phyloP scores from a whole-genome alignment of 2,113 vertebrate genomes.

The Bujurquina vittata region DNA sequence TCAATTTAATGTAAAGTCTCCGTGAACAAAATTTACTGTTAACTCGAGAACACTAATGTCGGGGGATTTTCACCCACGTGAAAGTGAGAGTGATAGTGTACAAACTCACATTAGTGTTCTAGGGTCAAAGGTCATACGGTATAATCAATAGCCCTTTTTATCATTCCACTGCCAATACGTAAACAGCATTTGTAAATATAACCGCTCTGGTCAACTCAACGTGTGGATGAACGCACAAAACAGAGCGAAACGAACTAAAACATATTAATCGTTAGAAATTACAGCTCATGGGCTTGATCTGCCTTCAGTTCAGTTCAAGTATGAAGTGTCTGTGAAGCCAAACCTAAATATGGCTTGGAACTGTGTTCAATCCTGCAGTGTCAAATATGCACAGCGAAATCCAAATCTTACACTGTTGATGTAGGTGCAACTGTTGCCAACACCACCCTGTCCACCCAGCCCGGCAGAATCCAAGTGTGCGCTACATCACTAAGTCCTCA shows the following conservation, averaged over 20 bases:
- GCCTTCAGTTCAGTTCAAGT: neutral
- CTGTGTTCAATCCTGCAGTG: conserved; percentile 64
- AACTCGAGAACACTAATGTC: no score
- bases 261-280: neutral
- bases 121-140: neutral
- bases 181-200: neutral
- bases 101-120: no score
- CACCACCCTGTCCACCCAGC: conserved; percentile 62
- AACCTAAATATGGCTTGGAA: conserved; percentile 60
- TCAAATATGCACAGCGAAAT: conserved; percentile 80
- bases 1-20: neutral
- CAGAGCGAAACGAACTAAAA: neutral
- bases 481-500: conserved; percentile 42
- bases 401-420: conserved; percentile 56
- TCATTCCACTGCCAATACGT: neutral
- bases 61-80: no score
- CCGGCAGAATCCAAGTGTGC: conserved; percentile 58
- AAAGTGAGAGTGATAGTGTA: no score
- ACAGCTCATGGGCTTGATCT: neutral
- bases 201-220: neutral
- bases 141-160: neutral
- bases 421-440: conserved; percentile 45
- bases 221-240: neutral
- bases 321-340: conserved; percentile 19
- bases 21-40: neutral